phyloP scores from a whole-genome alignment of 2,888 invertebrate species.

The Nomada fucata region DNA sequence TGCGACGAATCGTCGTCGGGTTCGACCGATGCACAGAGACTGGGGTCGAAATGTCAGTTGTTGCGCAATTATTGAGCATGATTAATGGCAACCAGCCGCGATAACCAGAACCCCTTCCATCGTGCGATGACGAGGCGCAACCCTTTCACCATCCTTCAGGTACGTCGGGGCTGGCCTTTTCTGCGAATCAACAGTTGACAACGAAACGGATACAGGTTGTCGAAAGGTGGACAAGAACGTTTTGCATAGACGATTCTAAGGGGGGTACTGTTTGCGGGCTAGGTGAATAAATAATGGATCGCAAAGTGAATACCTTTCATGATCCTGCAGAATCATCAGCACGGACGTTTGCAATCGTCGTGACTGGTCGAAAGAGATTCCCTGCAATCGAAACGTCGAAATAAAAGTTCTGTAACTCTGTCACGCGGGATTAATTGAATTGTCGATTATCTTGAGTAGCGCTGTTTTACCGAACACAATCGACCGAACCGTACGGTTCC shows the following conservation, averaged over 20 bases:
- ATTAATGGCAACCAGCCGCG: slow-evolving; percentile 66
- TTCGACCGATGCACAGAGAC: slow-evolving; percentile 39
- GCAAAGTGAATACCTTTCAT: too few species aligned
- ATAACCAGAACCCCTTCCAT: slow-evolving; percentile 61
- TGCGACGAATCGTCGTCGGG: slow-evolving; percentile 33
- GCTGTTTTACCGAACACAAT: background rate
- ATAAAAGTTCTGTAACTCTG: background rate
- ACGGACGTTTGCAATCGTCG: too few species aligned
- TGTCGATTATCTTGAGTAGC: background rate
- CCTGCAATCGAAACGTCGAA: background rate
- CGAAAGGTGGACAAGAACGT: slow-evolving; percentile 5
- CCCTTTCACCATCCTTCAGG: slow-evolving; percentile 36
- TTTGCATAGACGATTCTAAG: background rate
- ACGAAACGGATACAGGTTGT: slow-evolving; percentile 12
- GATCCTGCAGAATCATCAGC: too few species aligned
- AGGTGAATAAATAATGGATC: too few species aligned
- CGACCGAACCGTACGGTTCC: background rate
- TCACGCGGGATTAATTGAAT: background rate
- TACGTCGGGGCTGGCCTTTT: slow-evolving; percentile 35
- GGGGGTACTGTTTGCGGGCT: background rate
- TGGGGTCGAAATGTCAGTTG: slow-evolving; percentile 43
- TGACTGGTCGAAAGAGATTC: too few species aligned
- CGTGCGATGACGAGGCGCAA: slow-evolving; percentile 56
- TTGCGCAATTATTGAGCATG: slow-evolving; percentile 70
- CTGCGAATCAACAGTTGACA: slow-evolving; percentile 30